Conservation (phyloP, 2,113 vertebrate genomes). For the Columba livia region DNA sequence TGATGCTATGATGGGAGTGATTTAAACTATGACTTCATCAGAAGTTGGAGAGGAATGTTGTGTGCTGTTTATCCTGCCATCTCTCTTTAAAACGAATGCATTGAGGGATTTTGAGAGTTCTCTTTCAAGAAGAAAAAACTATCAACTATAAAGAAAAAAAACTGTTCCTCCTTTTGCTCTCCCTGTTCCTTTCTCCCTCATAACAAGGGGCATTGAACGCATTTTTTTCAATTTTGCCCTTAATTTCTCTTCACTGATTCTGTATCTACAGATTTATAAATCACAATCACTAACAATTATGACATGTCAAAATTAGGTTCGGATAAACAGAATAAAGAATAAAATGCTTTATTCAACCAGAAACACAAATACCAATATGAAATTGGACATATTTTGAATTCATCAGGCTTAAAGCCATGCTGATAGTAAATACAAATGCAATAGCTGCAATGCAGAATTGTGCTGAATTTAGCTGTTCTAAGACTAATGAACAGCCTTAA, state of each 20-base stretch:
- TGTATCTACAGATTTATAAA: neutral
- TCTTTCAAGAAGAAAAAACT: neutral
- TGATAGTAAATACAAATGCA: neutral
- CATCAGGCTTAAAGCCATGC: neutral
- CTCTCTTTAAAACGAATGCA: neutral
- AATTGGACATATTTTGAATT: neutral
- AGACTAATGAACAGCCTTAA: neutral
- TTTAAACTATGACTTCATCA: neutral
- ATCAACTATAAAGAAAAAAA: neutral
- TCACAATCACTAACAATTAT: neutral
- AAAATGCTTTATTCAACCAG: neutral
- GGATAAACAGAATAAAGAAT: neutral
- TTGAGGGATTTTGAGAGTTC: neutral
- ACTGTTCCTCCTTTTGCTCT: neutral
- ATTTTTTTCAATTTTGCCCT: neutral
- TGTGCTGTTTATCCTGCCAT: neutral
- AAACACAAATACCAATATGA: neutral
- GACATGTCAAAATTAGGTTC: neutral
- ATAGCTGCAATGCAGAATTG: neutral
- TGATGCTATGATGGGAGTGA: neutral
- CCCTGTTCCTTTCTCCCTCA: neutral
- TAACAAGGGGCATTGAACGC: neutral
- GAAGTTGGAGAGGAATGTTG: neutral
- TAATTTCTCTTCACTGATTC: neutral
- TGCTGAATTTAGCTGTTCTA: neutral